Evolutionary conservation across 1,140 invertebrate species (phyloP).

Genomic region (Philopotamus ludificatus): DNA sequence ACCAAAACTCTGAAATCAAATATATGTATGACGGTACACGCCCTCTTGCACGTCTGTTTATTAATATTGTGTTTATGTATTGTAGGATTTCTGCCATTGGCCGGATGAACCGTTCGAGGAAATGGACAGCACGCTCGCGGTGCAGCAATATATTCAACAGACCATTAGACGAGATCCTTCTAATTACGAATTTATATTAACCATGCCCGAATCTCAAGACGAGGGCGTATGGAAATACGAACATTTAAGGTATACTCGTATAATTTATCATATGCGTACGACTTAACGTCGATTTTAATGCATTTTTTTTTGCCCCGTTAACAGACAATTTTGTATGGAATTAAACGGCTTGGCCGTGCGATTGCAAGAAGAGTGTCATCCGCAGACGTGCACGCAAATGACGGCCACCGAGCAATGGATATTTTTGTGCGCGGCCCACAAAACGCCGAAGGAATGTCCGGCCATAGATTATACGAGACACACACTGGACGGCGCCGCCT

Average conservation of each 20-base stretch:
- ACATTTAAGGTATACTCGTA: constrained; percentile 73
- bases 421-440: constrained; percentile 98
- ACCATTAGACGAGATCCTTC: constrained; percentile 89
- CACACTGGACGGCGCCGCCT: constrained; percentile 98
- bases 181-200: constrained; percentile 93
- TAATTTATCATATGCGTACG: background rate
- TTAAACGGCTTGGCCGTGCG: constrained; percentile 94
- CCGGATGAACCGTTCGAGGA: constrained; percentile 98
- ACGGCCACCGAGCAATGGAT: constrained; percentile 99
- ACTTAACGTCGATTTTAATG: background rate
- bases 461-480: constrained; percentile 99
- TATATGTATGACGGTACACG: background rate
- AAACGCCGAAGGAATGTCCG: constrained; percentile 99
- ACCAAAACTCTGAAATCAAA: background rate
- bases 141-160: constrained; percentile 99
- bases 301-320: constrained; percentile 40
- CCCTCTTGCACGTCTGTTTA: constrained; percentile 5
- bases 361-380: constrained; percentile 92
- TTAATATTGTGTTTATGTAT: background rate
- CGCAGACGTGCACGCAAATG: constrained; percentile 98
- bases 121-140: constrained; percentile 98
- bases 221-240: constrained; percentile 99
- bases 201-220: constrained; percentile 95
- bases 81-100: constrained; percentile 95
- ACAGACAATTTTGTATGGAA: constrained; percentile 98